A percentile compares a stretch with the other conserved stretches of the same genome.
phyloP scores from a whole-genome alignment of 2,888 invertebrate species.

The Entomobrya proxima region DNA sequence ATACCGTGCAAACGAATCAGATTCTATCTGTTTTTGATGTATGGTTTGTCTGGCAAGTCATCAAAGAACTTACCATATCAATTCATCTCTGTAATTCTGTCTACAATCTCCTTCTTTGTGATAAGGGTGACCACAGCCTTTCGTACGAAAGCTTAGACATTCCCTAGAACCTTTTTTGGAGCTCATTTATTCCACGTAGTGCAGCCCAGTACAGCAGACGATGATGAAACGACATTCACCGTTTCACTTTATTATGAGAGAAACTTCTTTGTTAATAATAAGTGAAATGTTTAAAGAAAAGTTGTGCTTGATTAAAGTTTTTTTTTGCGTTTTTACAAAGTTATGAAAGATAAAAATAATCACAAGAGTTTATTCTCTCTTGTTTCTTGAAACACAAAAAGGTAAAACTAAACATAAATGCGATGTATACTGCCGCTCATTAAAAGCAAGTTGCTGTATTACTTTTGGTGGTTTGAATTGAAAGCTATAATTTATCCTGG shows the following conservation, averaged over 20 bases:
- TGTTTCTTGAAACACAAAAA: too few relatives aligned
- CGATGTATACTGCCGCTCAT: too few relatives aligned
- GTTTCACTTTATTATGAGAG: constrained; percentile 26
- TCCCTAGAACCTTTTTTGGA: constrained; percentile 34
- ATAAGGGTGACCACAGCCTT: constrained; percentile 44
- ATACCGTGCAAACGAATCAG: constrained; percentile 5
- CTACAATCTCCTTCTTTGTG: background rate
- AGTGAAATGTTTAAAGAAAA: constrained; percentile 40
- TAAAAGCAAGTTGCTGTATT: too few relatives aligned
- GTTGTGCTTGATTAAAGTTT: constrained; percentile 17
- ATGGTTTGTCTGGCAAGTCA: background rate
- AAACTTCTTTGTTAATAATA: constrained; percentile 14
- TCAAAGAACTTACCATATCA: constrained; percentile 34
- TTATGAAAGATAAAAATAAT: constrained; percentile 16
- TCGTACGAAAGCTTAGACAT: constrained; percentile 10
- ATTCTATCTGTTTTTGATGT: constrained; percentile 26
- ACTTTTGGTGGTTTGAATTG: too few relatives aligned
- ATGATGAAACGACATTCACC: constrained; percentile 47
- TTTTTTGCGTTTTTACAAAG: constrained; percentile 39
- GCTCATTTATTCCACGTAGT: constrained; percentile 1
- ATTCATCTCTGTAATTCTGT: constrained; percentile 16
- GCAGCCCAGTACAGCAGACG: background rate
- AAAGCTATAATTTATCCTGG: too few relatives aligned
- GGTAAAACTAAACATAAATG: too few relatives aligned
- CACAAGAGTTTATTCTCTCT: background rate